These are phyloP conservation scores for Ephydatia muelleri DNA, from an alignment of 37 sponge, comb jelly and placozoan species.

Conservation along the genomic window DNA sequence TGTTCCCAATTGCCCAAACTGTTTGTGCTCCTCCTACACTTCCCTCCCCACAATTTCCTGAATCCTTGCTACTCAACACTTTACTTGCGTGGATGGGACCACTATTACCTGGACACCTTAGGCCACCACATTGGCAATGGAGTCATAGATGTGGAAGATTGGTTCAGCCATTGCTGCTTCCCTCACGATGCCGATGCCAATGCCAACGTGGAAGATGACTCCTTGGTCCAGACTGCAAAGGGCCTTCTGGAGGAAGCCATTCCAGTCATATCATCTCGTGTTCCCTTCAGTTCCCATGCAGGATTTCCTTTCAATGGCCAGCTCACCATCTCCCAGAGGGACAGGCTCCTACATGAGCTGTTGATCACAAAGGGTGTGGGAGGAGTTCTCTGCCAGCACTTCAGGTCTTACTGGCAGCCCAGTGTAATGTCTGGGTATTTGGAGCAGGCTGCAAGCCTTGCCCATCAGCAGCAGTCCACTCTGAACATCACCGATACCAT, in stretches of 20 bases:
- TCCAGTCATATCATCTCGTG: conserved; percentile 49
- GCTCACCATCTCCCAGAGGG: conserved; percentile 35
- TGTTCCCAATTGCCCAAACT: conserved; percentile 40
- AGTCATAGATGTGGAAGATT: conserved; percentile 50
- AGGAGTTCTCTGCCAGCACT: conserved; percentile 55
- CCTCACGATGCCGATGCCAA: neutral
- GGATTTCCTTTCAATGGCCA: conserved; percentile 37
- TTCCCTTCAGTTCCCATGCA: conserved; percentile 35
- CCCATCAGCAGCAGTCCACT: conserved; percentile 60
- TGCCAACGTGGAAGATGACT: neutral
- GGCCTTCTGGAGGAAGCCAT: conserved; percentile 54
- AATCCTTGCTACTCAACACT: conserved; percentile 76
- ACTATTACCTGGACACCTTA: conserved; percentile 78
- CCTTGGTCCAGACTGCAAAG: conserved; percentile 21
- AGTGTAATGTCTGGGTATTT: conserved; percentile 71
- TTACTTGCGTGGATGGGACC: conserved; percentile 90
- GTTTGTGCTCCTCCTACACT: conserved; percentile 87
- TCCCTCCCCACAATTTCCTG: conserved; percentile 61
- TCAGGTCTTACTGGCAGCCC: conserved; percentile 77
- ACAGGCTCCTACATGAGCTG: conserved; percentile 9
- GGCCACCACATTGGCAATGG: conserved; percentile 35
- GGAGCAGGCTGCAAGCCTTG: conserved; percentile 59
- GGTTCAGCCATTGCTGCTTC: conserved; percentile 59
- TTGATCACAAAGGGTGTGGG: conserved; percentile 67
- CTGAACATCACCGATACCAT: conserved; percentile 78